These are phyloP conservation scores for Phorcus lineatus DNA, from an alignment of 2,888 invertebrate genomes.

Conservation along the genomic window DNA sequence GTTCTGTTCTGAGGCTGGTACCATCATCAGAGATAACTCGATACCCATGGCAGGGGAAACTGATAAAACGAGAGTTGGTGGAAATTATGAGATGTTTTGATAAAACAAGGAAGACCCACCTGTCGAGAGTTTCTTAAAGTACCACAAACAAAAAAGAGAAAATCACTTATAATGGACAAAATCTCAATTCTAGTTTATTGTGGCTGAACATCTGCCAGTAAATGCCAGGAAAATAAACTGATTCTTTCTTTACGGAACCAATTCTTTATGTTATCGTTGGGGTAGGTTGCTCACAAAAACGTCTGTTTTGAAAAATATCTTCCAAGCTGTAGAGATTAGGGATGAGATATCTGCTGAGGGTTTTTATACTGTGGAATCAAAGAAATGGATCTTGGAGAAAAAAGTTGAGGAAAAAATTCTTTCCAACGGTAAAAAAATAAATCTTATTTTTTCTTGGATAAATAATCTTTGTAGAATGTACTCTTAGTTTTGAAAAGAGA, in stretches of 20 bases:
- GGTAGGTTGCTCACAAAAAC: too few species aligned
- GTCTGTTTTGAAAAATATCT: too few species aligned
- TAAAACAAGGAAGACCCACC: constrained; percentile 2
- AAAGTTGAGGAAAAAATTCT: too few species aligned
- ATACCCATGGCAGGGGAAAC: not conserved
- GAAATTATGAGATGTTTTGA: constrained; percentile 3
- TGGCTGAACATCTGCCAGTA: constrained; percentile 1
- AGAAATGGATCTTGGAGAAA: too few species aligned
- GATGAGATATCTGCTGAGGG: too few species aligned
- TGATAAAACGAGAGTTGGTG: not conserved
- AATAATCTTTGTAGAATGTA: too few species aligned
- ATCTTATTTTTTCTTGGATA: too few species aligned
- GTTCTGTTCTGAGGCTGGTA: not conserved
- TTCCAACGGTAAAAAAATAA: too few species aligned
- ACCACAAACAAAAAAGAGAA: not conserved
- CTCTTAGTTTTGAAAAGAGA: too few species aligned
- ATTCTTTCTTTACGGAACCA: not conserved
- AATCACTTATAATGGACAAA: not conserved
- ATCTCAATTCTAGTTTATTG: not conserved
- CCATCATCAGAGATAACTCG: not conserved
- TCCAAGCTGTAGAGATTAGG: too few species aligned
- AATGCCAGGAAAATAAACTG: not conserved
- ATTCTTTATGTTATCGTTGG: too few species aligned
- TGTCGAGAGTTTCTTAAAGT: not conserved
- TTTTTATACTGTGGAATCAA: too few species aligned